Conservation (phyloP, 2,113 vertebrate genomes). For the Chloebia gouldiae region DNA sequence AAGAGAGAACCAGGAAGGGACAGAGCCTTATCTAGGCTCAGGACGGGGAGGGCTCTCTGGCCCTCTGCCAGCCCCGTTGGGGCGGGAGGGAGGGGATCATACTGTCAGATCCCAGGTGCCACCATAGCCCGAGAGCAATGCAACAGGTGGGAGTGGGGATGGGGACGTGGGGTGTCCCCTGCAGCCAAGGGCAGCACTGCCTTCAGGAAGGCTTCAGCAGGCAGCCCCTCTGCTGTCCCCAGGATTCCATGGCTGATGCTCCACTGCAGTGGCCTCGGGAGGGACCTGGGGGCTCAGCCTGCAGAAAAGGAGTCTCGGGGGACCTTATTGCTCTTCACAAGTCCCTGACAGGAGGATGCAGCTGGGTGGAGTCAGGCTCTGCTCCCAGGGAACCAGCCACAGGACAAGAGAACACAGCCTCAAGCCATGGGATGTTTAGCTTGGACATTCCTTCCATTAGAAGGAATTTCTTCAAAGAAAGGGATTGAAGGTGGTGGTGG, state of each 20-base stretch:
- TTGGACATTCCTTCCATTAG: background rate
- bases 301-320: background rate
- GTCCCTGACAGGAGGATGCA: background rate
- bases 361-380: background rate
- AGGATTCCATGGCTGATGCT: background rate
- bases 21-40: too few species aligned
- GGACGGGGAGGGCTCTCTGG: too few species aligned
- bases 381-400: background rate
- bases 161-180: background rate
- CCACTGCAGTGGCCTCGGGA: too few species aligned
- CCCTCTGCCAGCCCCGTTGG: too few species aligned
- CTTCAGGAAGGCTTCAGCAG: background rate
- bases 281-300: background rate
- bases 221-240: background rate
- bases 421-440: background rate
- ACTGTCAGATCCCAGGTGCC: too few species aligned
- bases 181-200: background rate
- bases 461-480: background rate
- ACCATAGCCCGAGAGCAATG: too few species aligned
- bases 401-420: background rate
- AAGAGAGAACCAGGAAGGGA: too few species aligned
- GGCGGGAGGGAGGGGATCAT: too few species aligned
- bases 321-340: background rate
- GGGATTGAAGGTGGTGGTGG: background rate
- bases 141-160: background rate